phyloP scores from a whole-genome alignment of 2,888 invertebrate species.

The Drosophila gaucha region DNA sequence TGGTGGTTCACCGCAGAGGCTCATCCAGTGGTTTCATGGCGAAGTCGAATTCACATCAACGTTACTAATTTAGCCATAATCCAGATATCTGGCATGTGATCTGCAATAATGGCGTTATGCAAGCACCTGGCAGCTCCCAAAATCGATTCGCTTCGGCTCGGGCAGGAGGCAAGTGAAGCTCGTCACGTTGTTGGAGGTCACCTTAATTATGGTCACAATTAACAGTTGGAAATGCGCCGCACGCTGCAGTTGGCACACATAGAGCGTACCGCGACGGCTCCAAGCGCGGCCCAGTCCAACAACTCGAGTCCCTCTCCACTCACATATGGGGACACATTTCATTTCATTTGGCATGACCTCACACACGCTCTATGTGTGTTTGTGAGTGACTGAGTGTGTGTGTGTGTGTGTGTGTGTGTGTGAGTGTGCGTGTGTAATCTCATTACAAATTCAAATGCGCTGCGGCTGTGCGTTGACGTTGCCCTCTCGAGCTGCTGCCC shows the following conservation, averaged over 20 bases:
- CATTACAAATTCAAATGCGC: constrained; percentile 79
- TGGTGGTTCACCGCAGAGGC: neutral
- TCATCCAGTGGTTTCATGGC: neutral
- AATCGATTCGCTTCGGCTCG: constrained; percentile 8
- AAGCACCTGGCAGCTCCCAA: neutral
- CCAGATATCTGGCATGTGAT: constrained; percentile 1
- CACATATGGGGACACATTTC: constrained; percentile 52
- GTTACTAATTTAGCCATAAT: constrained; percentile 12
- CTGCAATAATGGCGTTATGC: neutral
- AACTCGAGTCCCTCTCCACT: neutral
- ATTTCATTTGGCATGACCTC: constrained; percentile 58
- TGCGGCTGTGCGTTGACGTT: constrained; percentile 41
- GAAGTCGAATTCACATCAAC: neutral
- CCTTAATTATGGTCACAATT: constrained; percentile 77
- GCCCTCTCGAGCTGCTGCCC: constrained; percentile 20
- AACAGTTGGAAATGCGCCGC: constrained; percentile 62
- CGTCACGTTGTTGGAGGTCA: constrained; percentile 57
- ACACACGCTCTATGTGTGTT: constrained; percentile 6
- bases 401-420: constrained; percentile 1
- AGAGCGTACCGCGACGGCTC: constrained; percentile 7
- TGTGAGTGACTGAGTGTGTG: constrained; percentile 5
- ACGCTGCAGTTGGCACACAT: constrained; percentile 51
- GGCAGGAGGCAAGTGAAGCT: constrained; percentile 33
- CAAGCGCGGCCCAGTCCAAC: neutral
- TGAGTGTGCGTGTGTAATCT: constrained; percentile 63